Conservation (phyloP, 2,888 invertebrate genomes). For the Nematopogon swammerdamellus region DNA sequence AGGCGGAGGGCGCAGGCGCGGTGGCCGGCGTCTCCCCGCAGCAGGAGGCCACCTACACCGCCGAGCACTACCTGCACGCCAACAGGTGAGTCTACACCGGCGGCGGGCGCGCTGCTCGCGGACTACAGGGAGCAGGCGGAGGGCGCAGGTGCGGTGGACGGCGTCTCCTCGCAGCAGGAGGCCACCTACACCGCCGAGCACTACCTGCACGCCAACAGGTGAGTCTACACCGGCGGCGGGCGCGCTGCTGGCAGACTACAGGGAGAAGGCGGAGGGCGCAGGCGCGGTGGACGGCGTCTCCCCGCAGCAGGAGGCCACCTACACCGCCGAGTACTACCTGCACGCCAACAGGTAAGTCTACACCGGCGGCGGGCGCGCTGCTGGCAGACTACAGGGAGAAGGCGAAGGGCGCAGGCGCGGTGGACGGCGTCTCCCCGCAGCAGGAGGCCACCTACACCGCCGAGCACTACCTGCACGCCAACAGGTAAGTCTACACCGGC, state of each 20-base stretch:
- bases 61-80: slow-evolving; percentile 41
- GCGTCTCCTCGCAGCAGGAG: slow-evolving; percentile 52
- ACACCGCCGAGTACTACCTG: no score
- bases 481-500: slow-evolving; percentile 46
- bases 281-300: background rate
- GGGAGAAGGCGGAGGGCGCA: no score
- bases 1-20: slow-evolving; percentile 40
- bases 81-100: no score
- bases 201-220: slow-evolving; percentile 43
- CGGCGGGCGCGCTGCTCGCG: slow-evolving; percentile 64
- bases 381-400: background rate
- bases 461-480: background rate
- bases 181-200: slow-evolving; percentile 46
- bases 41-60: slow-evolving; percentile 50
- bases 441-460: no score
- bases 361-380: slow-evolving; percentile 61
- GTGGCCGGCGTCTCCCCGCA: slow-evolving; percentile 55
- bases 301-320: no score
- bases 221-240: no score
- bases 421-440: no score
- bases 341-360: background rate
- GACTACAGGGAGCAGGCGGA: slow-evolving; percentile 59
- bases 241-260: background rate
- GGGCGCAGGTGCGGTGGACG: slow-evolving; percentile 55
- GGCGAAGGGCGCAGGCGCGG: no score